phyloP scores from a whole-genome alignment of 2,113 vertebrate genomes.

The Saguinus midas region DNA sequence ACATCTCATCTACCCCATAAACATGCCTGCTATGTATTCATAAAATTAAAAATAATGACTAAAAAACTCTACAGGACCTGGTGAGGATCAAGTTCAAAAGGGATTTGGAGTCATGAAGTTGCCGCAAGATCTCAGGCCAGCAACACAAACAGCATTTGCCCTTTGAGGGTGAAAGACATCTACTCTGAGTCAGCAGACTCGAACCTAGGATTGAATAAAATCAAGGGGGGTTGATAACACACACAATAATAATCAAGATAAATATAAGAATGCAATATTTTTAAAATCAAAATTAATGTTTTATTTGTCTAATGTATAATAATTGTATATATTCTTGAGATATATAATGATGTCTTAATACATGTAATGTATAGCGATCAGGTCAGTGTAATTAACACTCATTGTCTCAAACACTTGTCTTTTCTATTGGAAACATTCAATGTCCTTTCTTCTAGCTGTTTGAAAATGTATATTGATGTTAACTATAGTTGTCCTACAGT shows the following conservation, averaged over 20 bases:
- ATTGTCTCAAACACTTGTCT: not conserved
- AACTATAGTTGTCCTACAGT: not conserved
- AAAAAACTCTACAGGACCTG: not conserved
- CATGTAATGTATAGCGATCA: not conserved
- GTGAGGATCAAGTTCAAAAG: not conserved
- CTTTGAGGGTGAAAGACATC: not conserved
- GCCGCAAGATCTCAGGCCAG: not conserved
- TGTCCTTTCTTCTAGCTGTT: not conserved
- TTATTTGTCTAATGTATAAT: not conserved
- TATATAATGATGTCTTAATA: not conserved
- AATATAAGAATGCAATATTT: not conserved
- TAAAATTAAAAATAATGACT: too few relatives aligned
- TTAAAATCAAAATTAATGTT: not conserved
- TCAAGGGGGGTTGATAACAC: not conserved
- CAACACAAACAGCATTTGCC: accelerated
- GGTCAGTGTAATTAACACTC: not conserved
- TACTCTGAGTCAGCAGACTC: not conserved
- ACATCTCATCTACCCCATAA: too few relatives aligned
- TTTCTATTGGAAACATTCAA: not conserved
- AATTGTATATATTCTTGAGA: not conserved
- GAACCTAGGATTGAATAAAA: not conserved
- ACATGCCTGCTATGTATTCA: too few relatives aligned
- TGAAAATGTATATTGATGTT: not conserved
- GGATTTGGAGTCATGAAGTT: not conserved
- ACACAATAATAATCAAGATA: not conserved